phyloP scores from a whole-genome alignment of 2,113 vertebrate genomes.

The Epinephelus moara region DNA sequence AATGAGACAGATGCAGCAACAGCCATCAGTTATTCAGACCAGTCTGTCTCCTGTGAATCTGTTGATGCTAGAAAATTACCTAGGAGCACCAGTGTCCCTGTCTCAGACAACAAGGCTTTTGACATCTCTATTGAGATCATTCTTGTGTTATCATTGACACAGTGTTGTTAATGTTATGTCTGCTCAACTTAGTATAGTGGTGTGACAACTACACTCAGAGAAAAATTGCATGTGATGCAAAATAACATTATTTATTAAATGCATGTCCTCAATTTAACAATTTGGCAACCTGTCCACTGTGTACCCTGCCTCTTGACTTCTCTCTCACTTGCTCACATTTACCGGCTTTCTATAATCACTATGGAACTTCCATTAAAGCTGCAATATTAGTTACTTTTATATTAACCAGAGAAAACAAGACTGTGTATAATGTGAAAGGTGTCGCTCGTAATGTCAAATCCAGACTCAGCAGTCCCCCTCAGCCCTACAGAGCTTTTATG shows the following conservation, averaged over 20 bases:
- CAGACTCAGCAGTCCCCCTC: background rate
- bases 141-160: background rate
- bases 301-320: too few species aligned
- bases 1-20: background rate
- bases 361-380: too few species aligned
- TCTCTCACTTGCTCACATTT: background rate
- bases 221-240: background rate
- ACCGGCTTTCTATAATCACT: background rate
- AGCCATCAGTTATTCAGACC: background rate
- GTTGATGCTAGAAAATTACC: too few species aligned
- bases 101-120: background rate
- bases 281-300: too few species aligned
- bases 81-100: too few species aligned
- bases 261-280: background rate
- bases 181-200: background rate
- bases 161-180: background rate
- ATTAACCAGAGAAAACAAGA: background rate
- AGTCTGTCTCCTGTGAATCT: too few species aligned
- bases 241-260: background rate
- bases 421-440: too few species aligned
- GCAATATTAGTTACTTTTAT: too few species aligned
- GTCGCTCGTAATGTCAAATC: too few species aligned
- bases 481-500: too few species aligned
- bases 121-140: background rate
- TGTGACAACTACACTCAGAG: background rate